A percentile compares a stretch with the other conserved stretches of the same genome.
These are phyloP conservation scores for Erebia aethiops DNA, from an alignment of 2,888 invertebrate genomes.

Conservation along the genomic window DNA sequence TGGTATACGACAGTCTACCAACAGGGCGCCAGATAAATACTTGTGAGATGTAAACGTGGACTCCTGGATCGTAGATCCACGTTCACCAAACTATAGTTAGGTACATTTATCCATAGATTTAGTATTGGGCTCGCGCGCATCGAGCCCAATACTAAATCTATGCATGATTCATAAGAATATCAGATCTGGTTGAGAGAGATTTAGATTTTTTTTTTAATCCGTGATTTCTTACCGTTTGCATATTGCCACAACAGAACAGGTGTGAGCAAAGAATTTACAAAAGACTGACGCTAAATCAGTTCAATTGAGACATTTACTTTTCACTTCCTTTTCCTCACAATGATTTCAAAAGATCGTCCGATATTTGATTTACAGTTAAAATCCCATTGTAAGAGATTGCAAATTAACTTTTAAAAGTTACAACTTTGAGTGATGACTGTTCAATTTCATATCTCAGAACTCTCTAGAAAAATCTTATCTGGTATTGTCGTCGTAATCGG, in stretches of 20 bases:
- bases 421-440: conserved; percentile 28
- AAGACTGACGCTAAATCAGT: neutral
- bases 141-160: no score
- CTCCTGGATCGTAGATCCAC: conserved; percentile 8
- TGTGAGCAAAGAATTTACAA: no score
- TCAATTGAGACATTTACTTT: neutral
- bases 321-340: neutral
- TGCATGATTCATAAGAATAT: no score
- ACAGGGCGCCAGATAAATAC: conserved; percentile 35
- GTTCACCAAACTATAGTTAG: conserved; percentile 20
- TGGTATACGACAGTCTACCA: conserved; percentile 26
- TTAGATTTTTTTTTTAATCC: no score
- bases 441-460: conserved; percentile 20
- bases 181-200: no score
- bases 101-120: conserved; percentile 13
- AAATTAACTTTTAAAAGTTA: conserved; percentile 15
- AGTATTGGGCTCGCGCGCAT: no score
- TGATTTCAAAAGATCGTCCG: conserved; percentile 4
- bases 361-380: conserved; percentile 22
- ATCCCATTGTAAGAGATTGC: neutral
- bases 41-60: conserved; percentile 23
- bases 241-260: no score
- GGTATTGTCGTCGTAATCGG: conserved; percentile 31
- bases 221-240: no score
- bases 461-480: conserved; percentile 26